A percentile compares a stretch with the other conserved stretches of the same genome.
Conservation (phyloP, 2,888 invertebrate species). For the Phaedon cochleariae region DNA sequence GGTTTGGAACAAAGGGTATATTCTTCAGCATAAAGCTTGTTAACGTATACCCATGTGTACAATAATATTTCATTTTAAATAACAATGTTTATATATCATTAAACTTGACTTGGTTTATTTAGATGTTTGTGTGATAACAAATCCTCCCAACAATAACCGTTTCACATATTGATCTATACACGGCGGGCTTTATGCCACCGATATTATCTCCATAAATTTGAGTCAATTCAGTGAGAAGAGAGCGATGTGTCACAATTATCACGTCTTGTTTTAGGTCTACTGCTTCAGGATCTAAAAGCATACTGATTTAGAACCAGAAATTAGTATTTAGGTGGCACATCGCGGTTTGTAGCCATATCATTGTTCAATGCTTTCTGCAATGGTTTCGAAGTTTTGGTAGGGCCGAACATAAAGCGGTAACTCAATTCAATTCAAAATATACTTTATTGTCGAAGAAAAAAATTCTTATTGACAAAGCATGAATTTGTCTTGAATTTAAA, state of each 20-base stretch:
- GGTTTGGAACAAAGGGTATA: slow-evolving; percentile 61
- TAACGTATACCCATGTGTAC: slow-evolving; percentile 59
- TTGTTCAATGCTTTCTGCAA: no score
- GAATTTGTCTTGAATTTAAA: no score
- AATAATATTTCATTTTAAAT: slow-evolving; percentile 61
- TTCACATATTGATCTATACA: slow-evolving; percentile 39
- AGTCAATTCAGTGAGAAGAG: slow-evolving; percentile 11
- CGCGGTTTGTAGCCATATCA: no score
- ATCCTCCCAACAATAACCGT: slow-evolving; percentile 49
- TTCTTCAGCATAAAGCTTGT: slow-evolving; percentile 61
- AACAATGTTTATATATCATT: slow-evolving; percentile 62
- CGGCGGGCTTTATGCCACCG: slow-evolving; percentile 28
- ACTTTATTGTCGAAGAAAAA: no score
- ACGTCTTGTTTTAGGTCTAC: no score
- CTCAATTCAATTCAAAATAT: no score
- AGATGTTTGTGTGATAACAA: slow-evolving; percentile 57
- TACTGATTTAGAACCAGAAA: no score
- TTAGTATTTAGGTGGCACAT: no score
- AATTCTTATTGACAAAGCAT: no score
- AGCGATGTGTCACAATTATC: not conserved
- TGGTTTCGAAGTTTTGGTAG: no score
- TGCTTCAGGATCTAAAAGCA: no score
- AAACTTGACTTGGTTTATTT: slow-evolving; percentile 55
- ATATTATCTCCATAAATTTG: slow-evolving; percentile 24
- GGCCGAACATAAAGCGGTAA: no score